A percentile compares a stretch with the other conserved stretches of the same genome.
Evolutionary conservation across 1,140 invertebrate species (phyloP).

Genomic region (Penaeus chinensis): DNA sequence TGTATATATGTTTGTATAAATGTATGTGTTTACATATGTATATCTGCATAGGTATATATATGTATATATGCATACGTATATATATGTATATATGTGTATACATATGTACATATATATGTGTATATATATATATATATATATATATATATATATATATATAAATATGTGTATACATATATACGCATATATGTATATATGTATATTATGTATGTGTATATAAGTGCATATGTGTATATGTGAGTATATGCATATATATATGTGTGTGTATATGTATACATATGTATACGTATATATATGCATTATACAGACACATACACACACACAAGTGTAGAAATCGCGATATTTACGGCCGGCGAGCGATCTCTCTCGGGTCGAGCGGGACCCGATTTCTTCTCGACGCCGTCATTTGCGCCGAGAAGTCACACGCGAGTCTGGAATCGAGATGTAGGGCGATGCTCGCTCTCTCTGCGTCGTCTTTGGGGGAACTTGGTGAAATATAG

Average conservation of each 20-base stretch:
- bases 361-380: no score
- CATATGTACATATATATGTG: neutral
- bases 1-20: neutral
- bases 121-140: slow-evolving; percentile 13
- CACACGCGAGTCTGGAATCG: no score
- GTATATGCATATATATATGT: neutral
- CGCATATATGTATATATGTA: neutral
- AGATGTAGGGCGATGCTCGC: no score
- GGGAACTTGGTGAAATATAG: neutral
- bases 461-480: no score
- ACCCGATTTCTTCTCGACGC: no score
- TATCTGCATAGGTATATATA: neutral
- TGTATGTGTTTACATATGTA: neutral
- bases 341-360: no score
- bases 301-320: no score
- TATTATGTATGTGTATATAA: neutral
- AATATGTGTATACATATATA: neutral
- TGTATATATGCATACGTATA: neutral
- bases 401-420: no score
- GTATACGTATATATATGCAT: no score
- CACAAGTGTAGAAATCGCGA: no score
- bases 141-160: neutral
- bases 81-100: neutral
- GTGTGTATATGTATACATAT: neutral
- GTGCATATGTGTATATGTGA: neutral